Percentiles rank a stretch among this genome's conserved stretches.
phyloP scores from a whole-genome alignment of 1,140 invertebrate species.

The Ostrea edulis region DNA sequence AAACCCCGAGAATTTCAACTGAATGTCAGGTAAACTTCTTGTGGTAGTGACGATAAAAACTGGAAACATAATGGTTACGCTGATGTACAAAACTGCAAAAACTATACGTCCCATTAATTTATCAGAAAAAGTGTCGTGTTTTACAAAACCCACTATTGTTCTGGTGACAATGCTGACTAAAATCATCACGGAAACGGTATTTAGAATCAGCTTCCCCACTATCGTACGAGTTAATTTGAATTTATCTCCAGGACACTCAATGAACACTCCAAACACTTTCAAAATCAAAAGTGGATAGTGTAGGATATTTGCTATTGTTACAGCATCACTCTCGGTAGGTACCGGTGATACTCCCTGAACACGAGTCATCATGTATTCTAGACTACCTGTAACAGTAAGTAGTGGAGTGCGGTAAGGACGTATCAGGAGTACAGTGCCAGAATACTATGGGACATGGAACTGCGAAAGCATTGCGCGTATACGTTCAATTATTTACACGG shows the following conservation, averaged over 20 bases:
- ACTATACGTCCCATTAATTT: constrained; percentile 11
- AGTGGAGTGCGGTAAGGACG: too few relatives aligned
- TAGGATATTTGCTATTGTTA: background rate
- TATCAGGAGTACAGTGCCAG: too few relatives aligned
- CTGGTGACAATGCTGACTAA: background rate
- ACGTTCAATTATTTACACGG: too few relatives aligned
- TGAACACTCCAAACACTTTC: background rate
- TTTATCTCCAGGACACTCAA: background rate
- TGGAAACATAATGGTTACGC: background rate
- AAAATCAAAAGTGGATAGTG: background rate
- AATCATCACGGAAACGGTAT: background rate
- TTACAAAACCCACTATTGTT: background rate
- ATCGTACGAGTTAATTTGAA: background rate
- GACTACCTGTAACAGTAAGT: too few relatives aligned
- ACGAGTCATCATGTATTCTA: too few relatives aligned
- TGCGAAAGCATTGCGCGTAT: too few relatives aligned
- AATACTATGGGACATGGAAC: too few relatives aligned
- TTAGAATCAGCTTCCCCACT: background rate
- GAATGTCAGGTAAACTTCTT: background rate
- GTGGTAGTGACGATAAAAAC: background rate
- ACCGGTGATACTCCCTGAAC: too few relatives aligned
- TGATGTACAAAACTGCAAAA: background rate
- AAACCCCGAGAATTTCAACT: background rate
- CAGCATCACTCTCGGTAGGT: background rate
- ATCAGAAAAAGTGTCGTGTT: background rate